These are phyloP conservation scores for Leucophenga varia DNA, from an alignment of 1,140 invertebrate species.

Conservation along the genomic window DNA sequence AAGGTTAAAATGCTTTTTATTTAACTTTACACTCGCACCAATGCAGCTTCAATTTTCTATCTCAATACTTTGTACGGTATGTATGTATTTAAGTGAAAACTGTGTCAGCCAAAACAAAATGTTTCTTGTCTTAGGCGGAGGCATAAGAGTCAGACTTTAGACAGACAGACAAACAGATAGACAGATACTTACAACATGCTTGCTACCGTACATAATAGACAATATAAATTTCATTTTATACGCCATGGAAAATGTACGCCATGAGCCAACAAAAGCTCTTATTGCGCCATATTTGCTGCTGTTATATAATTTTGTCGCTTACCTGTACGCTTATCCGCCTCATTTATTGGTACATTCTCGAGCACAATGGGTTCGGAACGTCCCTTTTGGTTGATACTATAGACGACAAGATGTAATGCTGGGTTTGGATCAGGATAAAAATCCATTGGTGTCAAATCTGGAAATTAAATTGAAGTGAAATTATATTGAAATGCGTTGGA, in stretches of 20 bases:
- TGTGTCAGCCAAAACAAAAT: too few relatives aligned
- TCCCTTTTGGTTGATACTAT: conserved; percentile 85
- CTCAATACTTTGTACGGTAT: too few relatives aligned
- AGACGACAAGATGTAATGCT: conserved; percentile 74
- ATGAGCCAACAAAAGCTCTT: not conserved
- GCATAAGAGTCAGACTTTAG: too few relatives aligned
- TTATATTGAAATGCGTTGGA: not conserved
- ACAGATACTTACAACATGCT: too few relatives aligned
- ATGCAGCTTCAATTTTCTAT: too few relatives aligned
- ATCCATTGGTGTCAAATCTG: conserved; percentile 55
- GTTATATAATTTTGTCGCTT: conserved; percentile 34
- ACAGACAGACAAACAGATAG: too few relatives aligned
- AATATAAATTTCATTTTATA: too few relatives aligned
- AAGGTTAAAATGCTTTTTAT: too few relatives aligned
- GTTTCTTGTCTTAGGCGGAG: too few relatives aligned
- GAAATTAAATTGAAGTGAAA: not conserved
- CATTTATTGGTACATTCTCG: conserved; percentile 82
- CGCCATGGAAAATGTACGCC: not conserved
- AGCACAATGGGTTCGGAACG: conserved; percentile 76
- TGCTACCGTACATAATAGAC: too few relatives aligned
- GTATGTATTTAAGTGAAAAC: too few relatives aligned
- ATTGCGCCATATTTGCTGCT: not conserved
- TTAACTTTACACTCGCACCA: too few relatives aligned
- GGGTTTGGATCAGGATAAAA: conserved; percentile 58
- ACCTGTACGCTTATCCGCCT: conserved; percentile 84